Evolutionary conservation across 2,797 vertebrate genomes (phyloP).

Genomic region (Hybognathus amarus): DNA sequence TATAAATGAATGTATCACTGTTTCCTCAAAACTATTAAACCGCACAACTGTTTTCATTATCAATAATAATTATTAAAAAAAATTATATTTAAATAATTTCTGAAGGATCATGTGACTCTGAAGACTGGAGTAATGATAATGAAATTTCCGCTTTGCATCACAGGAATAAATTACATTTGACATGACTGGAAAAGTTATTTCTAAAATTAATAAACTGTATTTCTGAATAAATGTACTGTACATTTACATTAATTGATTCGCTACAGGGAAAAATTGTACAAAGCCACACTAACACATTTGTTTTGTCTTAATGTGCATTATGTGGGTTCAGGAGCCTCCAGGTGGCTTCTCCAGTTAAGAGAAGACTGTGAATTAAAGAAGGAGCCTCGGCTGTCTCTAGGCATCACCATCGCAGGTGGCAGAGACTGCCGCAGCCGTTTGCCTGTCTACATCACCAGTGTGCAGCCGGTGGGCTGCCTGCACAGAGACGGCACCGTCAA

Average conservation of each 20-base stretch:
- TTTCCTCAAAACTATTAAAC: not conserved
- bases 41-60: not conserved
- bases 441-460: slow-evolving; percentile 91
- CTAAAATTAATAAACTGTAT: not conserved
- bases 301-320: slow-evolving; percentile 26
- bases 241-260: not conserved
- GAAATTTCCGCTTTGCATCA: not conserved
- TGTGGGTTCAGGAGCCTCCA: slow-evolving; percentile 81
- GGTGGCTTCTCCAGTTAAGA: slow-evolving; percentile 85
- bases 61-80: no score
- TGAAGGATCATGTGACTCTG: not conserved
- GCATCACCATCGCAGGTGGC: slow-evolving; percentile 93
- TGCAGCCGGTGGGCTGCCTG: slow-evolving; percentile 91
- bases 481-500: slow-evolving; percentile 90
- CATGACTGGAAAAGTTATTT: not conserved
- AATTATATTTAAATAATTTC: not conserved
- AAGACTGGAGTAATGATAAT: not conserved
- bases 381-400: slow-evolving; percentile 88
- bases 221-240: not conserved
- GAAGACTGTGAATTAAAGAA: slow-evolving; percentile 90
- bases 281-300: not conserved
- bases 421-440: slow-evolving; percentile 88
- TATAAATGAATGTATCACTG: not conserved
- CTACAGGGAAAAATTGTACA: not conserved
- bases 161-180: not conserved